These are phyloP conservation scores for Hippasteria phrygiana DNA, from an alignment of 53 echinoderm and acorn worm genomes.

Conservation along the genomic window DNA sequence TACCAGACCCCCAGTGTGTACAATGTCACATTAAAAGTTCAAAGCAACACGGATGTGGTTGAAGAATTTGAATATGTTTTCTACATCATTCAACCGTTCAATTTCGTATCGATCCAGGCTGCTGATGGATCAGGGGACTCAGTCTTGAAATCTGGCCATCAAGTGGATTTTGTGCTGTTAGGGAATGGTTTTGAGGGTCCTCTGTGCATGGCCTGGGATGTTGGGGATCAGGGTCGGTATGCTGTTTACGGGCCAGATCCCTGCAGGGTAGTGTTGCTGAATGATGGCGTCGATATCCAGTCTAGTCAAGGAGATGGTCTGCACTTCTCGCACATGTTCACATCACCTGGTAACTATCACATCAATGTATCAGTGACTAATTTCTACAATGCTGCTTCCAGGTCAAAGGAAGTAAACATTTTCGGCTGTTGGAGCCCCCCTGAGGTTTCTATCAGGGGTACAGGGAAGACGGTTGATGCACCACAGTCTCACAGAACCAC, in stretches of 20 bases:
- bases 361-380: slow-evolving; percentile 51
- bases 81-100: slow-evolving; percentile 37
- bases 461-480: neutral
- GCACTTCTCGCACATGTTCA: slow-evolving; percentile 8
- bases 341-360: slow-evolving; percentile 21
- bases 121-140: neutral
- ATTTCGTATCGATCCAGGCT: neutral
- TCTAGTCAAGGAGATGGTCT: neutral
- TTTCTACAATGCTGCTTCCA: slow-evolving; percentile 20
- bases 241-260: slow-evolving; percentile 31
- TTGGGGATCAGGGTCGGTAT: slow-evolving; percentile 22
- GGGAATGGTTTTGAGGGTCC: slow-evolving; percentile 51
- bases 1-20: slow-evolving; percentile 33
- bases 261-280: neutral
- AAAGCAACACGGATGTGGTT: neutral
- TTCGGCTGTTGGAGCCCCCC: slow-evolving; percentile 66
- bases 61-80: slow-evolving; percentile 21
- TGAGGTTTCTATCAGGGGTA: slow-evolving; percentile 52
- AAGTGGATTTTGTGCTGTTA: slow-evolving; percentile 59
- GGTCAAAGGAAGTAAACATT: slow-evolving; percentile 33
- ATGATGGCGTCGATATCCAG: slow-evolving; percentile 5
- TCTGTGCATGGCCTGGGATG: slow-evolving; percentile 65
- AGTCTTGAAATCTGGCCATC: slow-evolving; percentile 46
- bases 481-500: slow-evolving; percentile 49
- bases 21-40: slow-evolving; percentile 40